These are phyloP conservation scores for Nowickia ferox DNA, from an alignment of 2,888 invertebrate genomes.

Conservation along the genomic window DNA sequence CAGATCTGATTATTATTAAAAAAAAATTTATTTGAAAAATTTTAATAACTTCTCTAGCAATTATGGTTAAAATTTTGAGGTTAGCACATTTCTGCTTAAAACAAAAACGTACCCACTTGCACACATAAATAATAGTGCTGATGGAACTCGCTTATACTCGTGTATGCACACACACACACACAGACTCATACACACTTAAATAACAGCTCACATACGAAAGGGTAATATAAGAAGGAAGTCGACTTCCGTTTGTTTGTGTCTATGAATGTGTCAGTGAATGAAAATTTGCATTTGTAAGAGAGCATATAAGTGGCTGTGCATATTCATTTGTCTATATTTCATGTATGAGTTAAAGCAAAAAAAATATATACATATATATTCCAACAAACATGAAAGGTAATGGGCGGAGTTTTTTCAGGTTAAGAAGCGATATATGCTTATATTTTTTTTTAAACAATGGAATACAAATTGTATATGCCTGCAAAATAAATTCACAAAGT, in stretches of 20 bases:
- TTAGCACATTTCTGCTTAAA: conserved; percentile 9
- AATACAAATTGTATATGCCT: conserved; percentile 48
- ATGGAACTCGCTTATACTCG: conserved; percentile 7
- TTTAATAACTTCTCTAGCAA: background rate
- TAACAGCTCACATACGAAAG: background rate
- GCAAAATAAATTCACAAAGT: conserved; percentile 11
- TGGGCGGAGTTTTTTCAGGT: conserved; percentile 63
- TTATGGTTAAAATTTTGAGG: background rate
- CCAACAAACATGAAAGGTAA: conserved; percentile 42
- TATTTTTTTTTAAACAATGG: conserved; percentile 36
- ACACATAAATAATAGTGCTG: conserved; percentile 44
- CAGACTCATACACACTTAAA: background rate
- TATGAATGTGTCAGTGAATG: conserved; percentile 8
- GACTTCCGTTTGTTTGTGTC: conserved; percentile 52
- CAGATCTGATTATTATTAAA: too few species aligned
- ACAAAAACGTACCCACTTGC: background rate
- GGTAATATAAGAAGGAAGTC: conserved; percentile 61
- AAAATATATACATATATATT: too few species aligned
- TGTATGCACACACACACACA: background rate
- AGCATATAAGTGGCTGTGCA: conserved; percentile 7
- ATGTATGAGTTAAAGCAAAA: conserved; percentile 10
- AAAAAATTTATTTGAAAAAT: too few species aligned
- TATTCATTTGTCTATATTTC: conserved; percentile 46
- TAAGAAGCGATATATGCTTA: conserved; percentile 23
- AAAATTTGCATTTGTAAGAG: conserved; percentile 36